Conservation (phyloP, 1,140 invertebrate genomes). For the Sarcophaga bullata region DNA sequence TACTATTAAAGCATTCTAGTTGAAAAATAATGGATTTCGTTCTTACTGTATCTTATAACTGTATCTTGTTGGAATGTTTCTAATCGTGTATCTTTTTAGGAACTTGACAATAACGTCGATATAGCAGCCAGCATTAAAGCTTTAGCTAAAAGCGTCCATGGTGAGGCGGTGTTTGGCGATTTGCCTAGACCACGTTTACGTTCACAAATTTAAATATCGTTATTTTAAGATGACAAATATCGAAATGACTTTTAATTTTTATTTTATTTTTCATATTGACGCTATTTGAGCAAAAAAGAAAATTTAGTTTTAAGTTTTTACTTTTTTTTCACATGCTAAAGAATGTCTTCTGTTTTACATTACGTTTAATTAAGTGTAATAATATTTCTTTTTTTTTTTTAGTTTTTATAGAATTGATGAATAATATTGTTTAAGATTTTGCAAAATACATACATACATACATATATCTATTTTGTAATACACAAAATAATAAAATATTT, state of each 20-base stretch:
- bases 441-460: background rate
- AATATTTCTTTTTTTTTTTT: background rate
- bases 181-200: constrained; percentile 83
- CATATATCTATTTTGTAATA: background rate
- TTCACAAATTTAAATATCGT: constrained; percentile 75
- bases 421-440: constrained; percentile 49
- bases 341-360: background rate
- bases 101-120: constrained; percentile 68
- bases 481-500: background rate
- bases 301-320: background rate
- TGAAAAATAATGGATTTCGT: too few species aligned
- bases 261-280: constrained; percentile 16
- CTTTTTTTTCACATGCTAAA: background rate
- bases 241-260: constrained; percentile 28
- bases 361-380: constrained; percentile 22
- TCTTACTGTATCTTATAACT: background rate
- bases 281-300: constrained; percentile 8
- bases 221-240: background rate
- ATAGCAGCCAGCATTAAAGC: constrained; percentile 90
- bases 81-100: constrained; percentile 47
- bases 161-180: constrained; percentile 84
- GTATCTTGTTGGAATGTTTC: background rate
- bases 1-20: background rate
- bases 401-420: background rate
- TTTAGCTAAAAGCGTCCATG: constrained; percentile 85